Percentiles rank a stretch among this genome's conserved stretches.
phyloP scores from a whole-genome alignment of 2,888 invertebrate genomes.

The Ashinkailepas kermadecensis region DNA sequence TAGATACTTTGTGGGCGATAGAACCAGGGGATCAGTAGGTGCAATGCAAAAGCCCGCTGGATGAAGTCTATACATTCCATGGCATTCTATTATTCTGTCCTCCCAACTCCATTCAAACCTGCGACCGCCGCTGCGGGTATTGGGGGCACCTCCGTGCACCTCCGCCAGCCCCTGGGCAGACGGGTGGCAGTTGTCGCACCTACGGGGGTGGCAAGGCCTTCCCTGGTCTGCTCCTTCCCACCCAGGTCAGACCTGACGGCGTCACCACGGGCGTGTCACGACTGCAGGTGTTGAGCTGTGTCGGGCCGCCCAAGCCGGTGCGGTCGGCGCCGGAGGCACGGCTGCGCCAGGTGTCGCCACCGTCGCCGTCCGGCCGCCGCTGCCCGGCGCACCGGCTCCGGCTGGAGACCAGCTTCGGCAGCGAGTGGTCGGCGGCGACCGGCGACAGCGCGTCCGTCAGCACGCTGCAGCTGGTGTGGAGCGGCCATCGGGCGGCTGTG shows the following conservation, averaged over 20 bases:
- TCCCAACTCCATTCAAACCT: too few species aligned
- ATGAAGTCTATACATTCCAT: too few species aligned
- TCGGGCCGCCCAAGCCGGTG: conserved; percentile 4
- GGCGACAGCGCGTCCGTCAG: conserved; percentile 30
- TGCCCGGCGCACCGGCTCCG: conserved; percentile 50
- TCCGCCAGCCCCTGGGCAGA: too few species aligned
- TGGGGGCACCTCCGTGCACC: too few species aligned
- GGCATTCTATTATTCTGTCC: too few species aligned
- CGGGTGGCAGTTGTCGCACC: too few species aligned
- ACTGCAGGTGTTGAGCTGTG: conserved; percentile 5
- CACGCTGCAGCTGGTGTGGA: conserved; percentile 43
- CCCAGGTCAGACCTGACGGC: neutral
- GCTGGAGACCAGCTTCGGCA: conserved; percentile 66
- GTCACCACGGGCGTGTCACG: neutral
- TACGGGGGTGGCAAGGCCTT: neutral
- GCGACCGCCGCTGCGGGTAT: too few species aligned
- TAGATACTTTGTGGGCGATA: too few species aligned
- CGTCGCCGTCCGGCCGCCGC: neutral
- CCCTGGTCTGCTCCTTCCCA: neutral
- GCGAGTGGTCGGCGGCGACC: conserved; percentile 35
- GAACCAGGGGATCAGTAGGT: too few species aligned
- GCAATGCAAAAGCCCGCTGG: too few species aligned
- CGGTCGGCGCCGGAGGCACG: neutral
- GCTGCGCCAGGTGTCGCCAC: neutral
- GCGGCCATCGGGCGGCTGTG: conserved; percentile 35